phyloP scores from a whole-genome alignment of 2,888 invertebrate genomes.

The Heliconius charithonia region DNA sequence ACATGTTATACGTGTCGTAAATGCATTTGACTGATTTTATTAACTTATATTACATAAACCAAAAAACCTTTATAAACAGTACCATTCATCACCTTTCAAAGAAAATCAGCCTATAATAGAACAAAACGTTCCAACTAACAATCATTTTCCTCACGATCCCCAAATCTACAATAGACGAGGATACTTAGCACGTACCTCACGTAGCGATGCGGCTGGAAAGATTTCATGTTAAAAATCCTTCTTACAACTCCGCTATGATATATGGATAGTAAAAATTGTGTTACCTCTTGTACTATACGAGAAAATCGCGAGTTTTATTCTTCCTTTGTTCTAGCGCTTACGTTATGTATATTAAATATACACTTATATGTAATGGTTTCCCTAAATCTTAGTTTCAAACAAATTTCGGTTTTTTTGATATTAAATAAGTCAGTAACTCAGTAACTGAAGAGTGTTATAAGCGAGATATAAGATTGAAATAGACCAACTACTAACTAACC shows the following conservation, averaged over 20 bases:
- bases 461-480: no score
- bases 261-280: slow-evolving; percentile 15
- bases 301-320: background rate
- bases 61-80: background rate
- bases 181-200: slow-evolving; percentile 24
- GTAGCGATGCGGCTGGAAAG: slow-evolving; percentile 20
- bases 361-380: background rate
- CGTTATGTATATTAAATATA: background rate
- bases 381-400: no score
- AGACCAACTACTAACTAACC: no score
- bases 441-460: no score
- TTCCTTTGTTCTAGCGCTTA: background rate
- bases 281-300: background rate
- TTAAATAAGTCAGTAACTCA: no score
- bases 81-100: background rate
- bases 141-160: slow-evolving; percentile 17
- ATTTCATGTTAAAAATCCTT: slow-evolving; percentile 19
- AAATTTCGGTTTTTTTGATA: no score
- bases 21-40: no score
- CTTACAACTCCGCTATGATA: slow-evolving; percentile 14
- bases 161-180: slow-evolving; percentile 28
- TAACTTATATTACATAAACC: no score
- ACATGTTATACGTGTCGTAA: no score
- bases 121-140: slow-evolving; percentile 1
- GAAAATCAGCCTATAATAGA: background rate